A percentile compares a stretch with the other conserved stretches of the same genome.
phyloP scores from a whole-genome alignment of 2,113 vertebrate species.

The Megaleporinus macrocephalus region DNA sequence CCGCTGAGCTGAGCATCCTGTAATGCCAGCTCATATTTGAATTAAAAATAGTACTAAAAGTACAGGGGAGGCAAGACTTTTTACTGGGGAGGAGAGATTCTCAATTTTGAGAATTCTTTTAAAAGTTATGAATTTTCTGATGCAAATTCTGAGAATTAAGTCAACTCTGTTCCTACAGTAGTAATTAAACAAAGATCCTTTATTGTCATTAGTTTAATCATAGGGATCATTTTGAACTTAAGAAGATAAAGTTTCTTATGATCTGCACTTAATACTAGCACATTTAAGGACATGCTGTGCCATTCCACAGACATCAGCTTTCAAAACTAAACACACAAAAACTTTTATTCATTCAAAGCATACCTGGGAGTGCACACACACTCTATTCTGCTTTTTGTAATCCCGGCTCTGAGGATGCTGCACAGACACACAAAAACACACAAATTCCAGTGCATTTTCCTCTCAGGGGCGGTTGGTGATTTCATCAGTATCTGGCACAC shows the following conservation, averaged over 20 bases:
- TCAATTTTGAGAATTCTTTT: too few species aligned
- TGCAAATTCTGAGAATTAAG: too few species aligned
- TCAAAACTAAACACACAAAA: not conserved
- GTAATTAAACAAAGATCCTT: not conserved
- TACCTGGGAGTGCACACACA: not conserved
- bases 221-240: too few species aligned
- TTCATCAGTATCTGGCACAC: conserved; percentile 44
- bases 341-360: conserved; percentile 1
- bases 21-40: too few species aligned
- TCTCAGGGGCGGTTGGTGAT: conserved; percentile 64
- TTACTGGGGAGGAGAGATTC: too few species aligned
- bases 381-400: conserved; percentile 29
- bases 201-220: not conserved
- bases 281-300: not conserved
- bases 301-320: not conserved
- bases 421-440: conserved; percentile 30
- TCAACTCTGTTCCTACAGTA: too few species aligned
- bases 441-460: conserved; percentile 67
- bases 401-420: conserved; percentile 24
- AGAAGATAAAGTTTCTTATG: not conserved
- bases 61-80: too few species aligned
- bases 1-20: too few species aligned
- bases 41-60: too few species aligned
- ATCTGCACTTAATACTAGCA: not conserved
- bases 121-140: too few species aligned